Percentiles rank a stretch among this genome's conserved stretches.
Conservation (phyloP, 2,113 vertebrate genomes). For the Polyodon spathula region DNA sequence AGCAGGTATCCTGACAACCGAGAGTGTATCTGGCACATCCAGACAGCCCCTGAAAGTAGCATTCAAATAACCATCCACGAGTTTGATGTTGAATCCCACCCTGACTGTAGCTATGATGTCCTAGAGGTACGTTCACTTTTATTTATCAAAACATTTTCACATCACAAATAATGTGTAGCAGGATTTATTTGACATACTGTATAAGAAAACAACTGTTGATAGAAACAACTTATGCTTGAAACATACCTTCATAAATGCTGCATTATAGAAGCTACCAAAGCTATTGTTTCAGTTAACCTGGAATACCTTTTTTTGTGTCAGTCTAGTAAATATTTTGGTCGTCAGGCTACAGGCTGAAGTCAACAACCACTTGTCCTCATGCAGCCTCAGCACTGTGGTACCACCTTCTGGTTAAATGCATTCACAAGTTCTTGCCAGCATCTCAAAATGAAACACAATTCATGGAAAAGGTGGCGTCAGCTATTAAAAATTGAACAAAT, state of each 20-base stretch:
- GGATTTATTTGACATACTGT: too few relatives aligned
- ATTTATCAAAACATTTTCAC: neutral
- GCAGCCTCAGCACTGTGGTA: neutral
- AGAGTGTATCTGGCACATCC: conserved; percentile 83
- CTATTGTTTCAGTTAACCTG: neutral
- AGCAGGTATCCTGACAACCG: conserved; percentile 63
- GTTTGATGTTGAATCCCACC: conserved; percentile 74
- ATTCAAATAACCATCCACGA: conserved; percentile 81
- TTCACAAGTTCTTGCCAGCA: neutral
- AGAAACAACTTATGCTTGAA: too few relatives aligned
- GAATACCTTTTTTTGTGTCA: neutral
- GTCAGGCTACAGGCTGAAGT: neutral
- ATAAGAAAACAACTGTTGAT: too few relatives aligned
- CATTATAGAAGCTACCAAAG: too few relatives aligned
- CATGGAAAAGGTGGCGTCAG: neutral
- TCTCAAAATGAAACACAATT: neutral
- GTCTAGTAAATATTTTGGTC: neutral
- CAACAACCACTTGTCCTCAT: too few relatives aligned
- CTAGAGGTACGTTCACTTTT: conserved; percentile 70
- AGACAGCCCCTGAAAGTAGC: conserved; percentile 61
- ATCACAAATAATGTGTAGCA: too few relatives aligned
- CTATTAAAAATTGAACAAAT: too few relatives aligned
- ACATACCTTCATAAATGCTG: too few relatives aligned
- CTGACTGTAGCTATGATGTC: conserved; percentile 64
- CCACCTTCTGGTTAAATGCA: too few relatives aligned